A percentile compares a stretch with the other conserved stretches of the same genome.
These are phyloP conservation scores for Melanostoma mellinum DNA, from an alignment of 2,888 invertebrate genomes.

Conservation along the genomic window DNA sequence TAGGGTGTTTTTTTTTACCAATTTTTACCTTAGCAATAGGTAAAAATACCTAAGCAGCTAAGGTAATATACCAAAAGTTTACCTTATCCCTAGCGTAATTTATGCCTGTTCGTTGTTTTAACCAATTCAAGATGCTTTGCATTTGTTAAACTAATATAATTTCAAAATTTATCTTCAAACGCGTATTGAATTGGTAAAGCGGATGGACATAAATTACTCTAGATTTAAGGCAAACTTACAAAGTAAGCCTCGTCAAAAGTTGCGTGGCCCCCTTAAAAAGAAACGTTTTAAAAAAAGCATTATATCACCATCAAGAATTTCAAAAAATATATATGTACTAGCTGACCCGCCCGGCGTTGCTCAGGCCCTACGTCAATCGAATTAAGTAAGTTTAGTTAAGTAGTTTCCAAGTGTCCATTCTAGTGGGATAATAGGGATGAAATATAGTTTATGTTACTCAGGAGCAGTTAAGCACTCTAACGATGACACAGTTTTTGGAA, in stretches of 20 bases:
- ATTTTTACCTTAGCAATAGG: constrained; percentile 12
- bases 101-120: constrained; percentile 7
- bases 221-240: neutral
- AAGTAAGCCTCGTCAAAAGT: constrained; percentile 2
- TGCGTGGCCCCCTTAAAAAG: constrained; percentile 9
- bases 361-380: no score
- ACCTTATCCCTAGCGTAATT: constrained; percentile 6
- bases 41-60: constrained; percentile 1
- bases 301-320: constrained; percentile 7
- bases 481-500: no score
- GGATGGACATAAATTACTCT: neutral
- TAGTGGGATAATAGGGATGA: no score
- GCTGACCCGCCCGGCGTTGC: no score
- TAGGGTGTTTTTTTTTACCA: constrained; percentile 23
- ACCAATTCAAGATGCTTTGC: neutral
- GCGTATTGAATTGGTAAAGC: constrained; percentile 12
- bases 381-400: no score
- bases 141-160: constrained; percentile 1
- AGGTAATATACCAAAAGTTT: constrained; percentile 1
- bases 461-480: no score
- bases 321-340: neutral
- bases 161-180: constrained; percentile 8
- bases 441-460: no score
- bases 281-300: neutral
- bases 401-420: no score